Base-by-base conservation (phyloP, 2,113 vertebrate genomes). In the Petrocephalus zakoni region DNA sequence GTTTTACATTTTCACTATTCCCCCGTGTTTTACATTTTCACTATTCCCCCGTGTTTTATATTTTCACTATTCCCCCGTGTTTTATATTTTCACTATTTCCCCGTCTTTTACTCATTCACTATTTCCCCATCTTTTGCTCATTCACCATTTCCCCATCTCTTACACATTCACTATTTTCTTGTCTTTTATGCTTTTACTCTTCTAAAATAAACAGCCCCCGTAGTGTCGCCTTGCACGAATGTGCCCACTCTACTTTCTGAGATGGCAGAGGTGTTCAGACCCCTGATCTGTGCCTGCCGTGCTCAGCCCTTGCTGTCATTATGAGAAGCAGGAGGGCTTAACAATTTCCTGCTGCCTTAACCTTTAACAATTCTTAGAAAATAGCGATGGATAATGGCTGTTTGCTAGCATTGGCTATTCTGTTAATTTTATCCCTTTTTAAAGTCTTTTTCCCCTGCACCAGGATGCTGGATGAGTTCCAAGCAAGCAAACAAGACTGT, bases 331-430 rank as follows among this genome's bases (percentile, higher is more conserved):
- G 83, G 25, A 55, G 51, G 9, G 47, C 86, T 42, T 46, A 46
- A 34, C 55, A 87, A 87, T 87, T 87, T 64, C 86, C 86, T 61
- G 86, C 55, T 46, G 86, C 29, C 86, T 87, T 64, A 64, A 42
- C 86, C 53, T 64, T 87, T 87, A 87, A 46, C 42, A n/a, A 55
- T 19, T 25, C 15, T 61, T 46, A 1, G 42, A 87, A 64, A 87
- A 87, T 64, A n/a, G 56, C 34, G 37, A 64, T 55, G 55, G 56
- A 46, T 82, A 34, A 42, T 15, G 37, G 19, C 78, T 42, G 25
- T 13, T 55, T 46, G 81, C 34, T 83, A 11, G 81, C 37, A 11
- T 37, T 55, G 52, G 9, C 21, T 86, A 49, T 86, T 56, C 51
- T 85, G 51, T 37, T 34, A 19, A 13, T 55, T 55, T 34, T 37